These are phyloP conservation scores for Apogon talboti DNA, from an alignment of 2,797 vertebrate species.

Conservation along the genomic window DNA sequence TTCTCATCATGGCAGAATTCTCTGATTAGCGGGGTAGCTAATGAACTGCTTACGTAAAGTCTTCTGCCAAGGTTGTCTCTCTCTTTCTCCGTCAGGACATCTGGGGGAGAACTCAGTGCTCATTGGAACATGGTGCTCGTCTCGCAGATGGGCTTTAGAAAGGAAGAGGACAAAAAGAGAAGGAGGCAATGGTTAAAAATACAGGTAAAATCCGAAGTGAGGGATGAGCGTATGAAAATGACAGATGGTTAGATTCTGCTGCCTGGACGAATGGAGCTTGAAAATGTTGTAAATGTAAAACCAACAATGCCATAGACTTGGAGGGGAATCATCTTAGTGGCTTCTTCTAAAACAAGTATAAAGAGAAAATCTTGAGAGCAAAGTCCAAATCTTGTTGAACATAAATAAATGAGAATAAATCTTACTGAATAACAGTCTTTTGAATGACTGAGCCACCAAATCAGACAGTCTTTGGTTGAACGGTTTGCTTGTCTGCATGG, in stretches of 20 bases:
- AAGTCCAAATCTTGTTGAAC: neutral
- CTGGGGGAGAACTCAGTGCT: constrained; percentile 44
- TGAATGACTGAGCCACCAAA: constrained; percentile 10
- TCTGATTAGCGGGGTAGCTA: constrained; percentile 52
- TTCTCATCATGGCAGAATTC: constrained; percentile 45
- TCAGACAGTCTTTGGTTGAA: constrained; percentile 24
- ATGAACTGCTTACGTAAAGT: constrained; percentile 67
- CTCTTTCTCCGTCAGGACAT: constrained; percentile 50
- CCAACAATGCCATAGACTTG: constrained; percentile 1
- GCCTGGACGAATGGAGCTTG: constrained; percentile 10
- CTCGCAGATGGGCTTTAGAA: constrained; percentile 38
- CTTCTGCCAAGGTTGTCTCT: constrained; percentile 59
- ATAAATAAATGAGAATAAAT: neutral
- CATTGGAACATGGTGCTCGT: constrained; percentile 48
- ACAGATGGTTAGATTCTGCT: constrained; percentile 48
- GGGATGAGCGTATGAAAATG: constrained; percentile 34
- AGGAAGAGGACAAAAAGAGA: constrained; percentile 8
- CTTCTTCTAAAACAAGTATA: neutral
- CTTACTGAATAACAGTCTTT: constrained; percentile 5
- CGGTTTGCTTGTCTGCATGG: constrained; percentile 4
- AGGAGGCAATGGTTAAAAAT: constrained; percentile 6
- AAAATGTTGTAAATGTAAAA: constrained; percentile 10
- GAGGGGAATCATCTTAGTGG: neutral
- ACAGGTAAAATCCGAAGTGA: constrained; percentile 13
- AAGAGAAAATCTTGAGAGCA: neutral